Percentiles rank a stretch among this genome's conserved stretches.
Evolutionary conservation across 2,797 vertebrate species (phyloP).

Genomic region (Syngnathus acus): DNA sequence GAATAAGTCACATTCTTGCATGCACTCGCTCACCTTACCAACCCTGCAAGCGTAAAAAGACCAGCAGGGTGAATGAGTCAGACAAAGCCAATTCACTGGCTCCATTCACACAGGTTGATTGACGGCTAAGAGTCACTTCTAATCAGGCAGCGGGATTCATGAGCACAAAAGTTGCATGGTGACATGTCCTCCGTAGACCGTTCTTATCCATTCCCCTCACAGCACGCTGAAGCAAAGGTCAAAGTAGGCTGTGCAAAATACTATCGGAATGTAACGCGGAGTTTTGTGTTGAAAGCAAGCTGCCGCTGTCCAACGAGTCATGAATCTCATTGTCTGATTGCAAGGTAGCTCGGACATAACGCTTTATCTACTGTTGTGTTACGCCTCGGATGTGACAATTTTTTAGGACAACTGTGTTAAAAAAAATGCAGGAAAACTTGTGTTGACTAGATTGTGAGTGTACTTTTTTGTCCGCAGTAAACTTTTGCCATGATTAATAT

Average conservation of each 20-base stretch:
- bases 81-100: background rate
- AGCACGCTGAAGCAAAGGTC: slow-evolving; percentile 11
- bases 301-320: background rate
- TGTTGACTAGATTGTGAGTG: background rate
- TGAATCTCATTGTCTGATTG: too few relatives aligned
- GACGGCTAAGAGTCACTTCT: slow-evolving; percentile 8
- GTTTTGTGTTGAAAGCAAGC: background rate
- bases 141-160: slow-evolving; percentile 22
- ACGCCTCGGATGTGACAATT: background rate
- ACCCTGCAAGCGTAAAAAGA: background rate
- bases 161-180: slow-evolving; percentile 12
- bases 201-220: background rate
- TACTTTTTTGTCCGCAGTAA: background rate
- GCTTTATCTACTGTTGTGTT: background rate
- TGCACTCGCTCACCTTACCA: background rate
- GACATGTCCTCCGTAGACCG: slow-evolving; percentile 19
- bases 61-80: background rate
- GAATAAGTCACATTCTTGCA: too few relatives aligned
- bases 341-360: background rate
- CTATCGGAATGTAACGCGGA: background rate
- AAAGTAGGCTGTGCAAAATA: background rate
- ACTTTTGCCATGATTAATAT: background rate
- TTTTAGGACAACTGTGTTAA: background rate
- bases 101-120: slow-evolving; percentile 3
- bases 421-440: background rate